phyloP scores from a whole-genome alignment of 2,888 invertebrate species.

The Xestia ashworthii region DNA sequence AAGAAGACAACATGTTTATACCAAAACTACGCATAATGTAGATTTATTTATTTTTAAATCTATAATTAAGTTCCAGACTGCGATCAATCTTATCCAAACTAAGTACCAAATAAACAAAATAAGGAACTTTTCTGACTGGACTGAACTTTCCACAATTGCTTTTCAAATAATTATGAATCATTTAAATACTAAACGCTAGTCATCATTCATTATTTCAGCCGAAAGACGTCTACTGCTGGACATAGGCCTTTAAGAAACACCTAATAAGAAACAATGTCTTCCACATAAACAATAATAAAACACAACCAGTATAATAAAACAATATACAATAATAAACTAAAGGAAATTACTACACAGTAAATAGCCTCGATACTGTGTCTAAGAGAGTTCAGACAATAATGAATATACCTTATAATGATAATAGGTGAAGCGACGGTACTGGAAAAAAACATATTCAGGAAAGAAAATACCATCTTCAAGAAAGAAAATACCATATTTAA shows the following conservation, averaged over 20 bases:
- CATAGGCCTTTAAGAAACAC: slow-evolving; percentile 9
- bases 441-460: slow-evolving; percentile 8
- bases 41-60: too few species aligned
- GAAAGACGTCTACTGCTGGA: too few species aligned
- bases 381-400: background rate
- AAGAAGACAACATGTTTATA: background rate
- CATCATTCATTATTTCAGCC: too few species aligned
- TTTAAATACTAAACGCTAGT: background rate
- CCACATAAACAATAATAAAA: slow-evolving; percentile 14
- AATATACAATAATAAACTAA: background rate
- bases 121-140: background rate
- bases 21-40: background rate
- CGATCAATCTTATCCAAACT: background rate
- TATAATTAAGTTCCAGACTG: background rate
- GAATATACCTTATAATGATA: background rate
- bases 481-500: slow-evolving; percentile 7
- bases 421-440: background rate
- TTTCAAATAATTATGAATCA: background rate
- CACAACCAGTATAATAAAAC: background rate
- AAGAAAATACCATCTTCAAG: slow-evolving; percentile 7
- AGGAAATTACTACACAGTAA: background rate
- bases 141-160: background rate
- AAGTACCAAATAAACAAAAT: background rate
- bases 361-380: too few species aligned
- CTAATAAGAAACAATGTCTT: slow-evolving; percentile 4